phyloP scores from a whole-genome alignment of 2,888 invertebrate genomes.

The Drosophila pseudotalamancana region DNA sequence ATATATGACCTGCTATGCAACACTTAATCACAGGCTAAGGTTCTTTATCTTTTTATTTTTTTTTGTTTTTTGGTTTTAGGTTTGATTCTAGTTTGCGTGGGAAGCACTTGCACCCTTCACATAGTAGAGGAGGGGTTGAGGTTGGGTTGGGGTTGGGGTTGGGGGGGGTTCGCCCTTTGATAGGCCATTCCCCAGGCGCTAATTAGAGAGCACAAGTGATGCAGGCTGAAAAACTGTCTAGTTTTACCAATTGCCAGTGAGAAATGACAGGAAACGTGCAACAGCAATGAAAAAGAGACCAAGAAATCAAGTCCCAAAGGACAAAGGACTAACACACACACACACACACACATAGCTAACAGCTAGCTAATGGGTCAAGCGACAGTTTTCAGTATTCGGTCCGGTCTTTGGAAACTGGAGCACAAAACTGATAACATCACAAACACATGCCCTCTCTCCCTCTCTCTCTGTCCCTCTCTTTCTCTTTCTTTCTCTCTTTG shows the following conservation, averaged over 20 bases:
- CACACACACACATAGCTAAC: too few relatives aligned
- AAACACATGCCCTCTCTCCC: background rate
- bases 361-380: conserved; percentile 26
- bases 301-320: conserved; percentile 76
- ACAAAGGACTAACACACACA: conserved; percentile 41
- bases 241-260: conserved; percentile 43
- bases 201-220: conserved; percentile 50
- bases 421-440: conserved; percentile 64
- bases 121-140: background rate
- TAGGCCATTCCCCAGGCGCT: conserved; percentile 64
- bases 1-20: conserved; percentile 53
- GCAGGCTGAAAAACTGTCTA: conserved; percentile 17
- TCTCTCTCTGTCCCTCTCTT: background rate
- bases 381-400: conserved; percentile 31
- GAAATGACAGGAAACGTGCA: conserved; percentile 72
- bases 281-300: conserved; percentile 26
- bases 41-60: conserved; percentile 4
- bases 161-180: conserved; percentile 25
- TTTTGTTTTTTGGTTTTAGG: conserved; percentile 7
- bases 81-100: conserved; percentile 40
- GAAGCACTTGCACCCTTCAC: conserved; percentile 37
- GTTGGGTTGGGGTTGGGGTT: too few relatives aligned
- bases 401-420: conserved; percentile 63
- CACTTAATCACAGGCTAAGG: conserved; percentile 50
- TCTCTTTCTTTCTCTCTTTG: background rate